Evolutionary conservation across 2,113 vertebrate genomes (phyloP), one percentile per base, ranked within the genome.

Genomic region (Mionectes macconnelli): DNA sequence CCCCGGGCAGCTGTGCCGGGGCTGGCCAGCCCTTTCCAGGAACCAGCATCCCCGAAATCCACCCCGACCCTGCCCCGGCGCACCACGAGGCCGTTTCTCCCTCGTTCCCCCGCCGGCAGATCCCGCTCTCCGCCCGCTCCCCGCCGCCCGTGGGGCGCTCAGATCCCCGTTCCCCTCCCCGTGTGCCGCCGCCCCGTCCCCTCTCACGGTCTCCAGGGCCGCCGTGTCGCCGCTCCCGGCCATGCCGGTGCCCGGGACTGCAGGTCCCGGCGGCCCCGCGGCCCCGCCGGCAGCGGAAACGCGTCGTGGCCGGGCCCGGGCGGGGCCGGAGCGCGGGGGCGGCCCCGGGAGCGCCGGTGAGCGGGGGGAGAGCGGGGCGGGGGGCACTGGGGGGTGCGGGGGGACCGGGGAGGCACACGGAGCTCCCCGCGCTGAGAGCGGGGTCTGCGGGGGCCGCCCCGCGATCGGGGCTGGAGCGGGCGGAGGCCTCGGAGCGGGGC

Each of bases 131-230:
- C 52, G 16, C 52, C 28, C 14, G 5, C 19, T 27, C 50, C 25
- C 50, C 50, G 50, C 50, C 28, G 50, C 17, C 52, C 30, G n/a
- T 25, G 12, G 47, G 47, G 23, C 47, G 47, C 47, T 25, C 49
- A 14, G 24, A 8, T 2, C 3, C 31, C 42, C 44, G 33, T 10
- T 7, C 44, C 64, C 63, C n/a, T n/a, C n/a, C 8, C 3, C 63
- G 44, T 3, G 40, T 7, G 18, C 8, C 8, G 10, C 37, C 37
- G 37, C 5, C 44, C 44, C 33, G 24, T 6, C 12, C 45, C 64
- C 63, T 4, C 10, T 97, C 92, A 98, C 98, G 98, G 98, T 98
- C 87, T 99, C 98, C 69, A 99, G 87, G 21, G 95, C 62, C 8
- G 20, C 39, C 9, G 4, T 27, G 30, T 53, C 30, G 8, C 8